Conservation (phyloP, 2,113 vertebrate genomes). For the Amia ocellicauda region DNA sequence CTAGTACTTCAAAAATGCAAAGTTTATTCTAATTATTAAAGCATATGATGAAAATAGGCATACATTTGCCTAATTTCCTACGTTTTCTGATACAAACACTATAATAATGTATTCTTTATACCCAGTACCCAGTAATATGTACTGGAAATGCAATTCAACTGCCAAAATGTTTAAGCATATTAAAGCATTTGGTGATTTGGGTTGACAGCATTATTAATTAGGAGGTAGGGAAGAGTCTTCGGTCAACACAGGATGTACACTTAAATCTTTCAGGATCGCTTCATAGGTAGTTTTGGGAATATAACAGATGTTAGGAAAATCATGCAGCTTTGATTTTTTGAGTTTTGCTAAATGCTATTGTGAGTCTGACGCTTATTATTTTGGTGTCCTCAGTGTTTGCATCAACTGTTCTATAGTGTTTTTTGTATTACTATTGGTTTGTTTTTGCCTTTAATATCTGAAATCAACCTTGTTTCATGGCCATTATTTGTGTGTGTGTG, state of each 20-base stretch:
- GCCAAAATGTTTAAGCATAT: not conserved
- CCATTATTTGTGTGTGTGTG: not conserved
- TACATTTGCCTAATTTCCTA: too few species aligned
- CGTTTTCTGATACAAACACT: too few species aligned
- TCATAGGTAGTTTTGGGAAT: conserved; percentile 16
- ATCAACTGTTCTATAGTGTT: too few species aligned
- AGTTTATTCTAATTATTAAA: too few species aligned
- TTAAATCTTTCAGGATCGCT: conserved; percentile 17
- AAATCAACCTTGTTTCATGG: not conserved
- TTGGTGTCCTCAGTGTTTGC: too few species aligned
- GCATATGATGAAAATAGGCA: too few species aligned
- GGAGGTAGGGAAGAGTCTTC: conserved; percentile 15
- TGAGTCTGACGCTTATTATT: too few species aligned
- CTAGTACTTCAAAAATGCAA: too few species aligned
- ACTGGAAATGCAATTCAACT: not conserved
- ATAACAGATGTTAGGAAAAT: conserved; percentile 34
- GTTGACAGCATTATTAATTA: conserved; percentile 36
- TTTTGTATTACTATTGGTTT: too few species aligned
- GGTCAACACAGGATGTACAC: conserved; percentile 29
- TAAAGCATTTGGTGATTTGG: conserved; percentile 16
- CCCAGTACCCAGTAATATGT: not conserved
- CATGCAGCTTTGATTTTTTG: conserved; percentile 17
- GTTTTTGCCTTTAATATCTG: not conserved
- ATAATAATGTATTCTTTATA: too few species aligned
- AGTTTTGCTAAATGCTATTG: not conserved